phyloP scores from a whole-genome alignment of 2,888 invertebrate species.

The Aspidapion aeneum region DNA sequence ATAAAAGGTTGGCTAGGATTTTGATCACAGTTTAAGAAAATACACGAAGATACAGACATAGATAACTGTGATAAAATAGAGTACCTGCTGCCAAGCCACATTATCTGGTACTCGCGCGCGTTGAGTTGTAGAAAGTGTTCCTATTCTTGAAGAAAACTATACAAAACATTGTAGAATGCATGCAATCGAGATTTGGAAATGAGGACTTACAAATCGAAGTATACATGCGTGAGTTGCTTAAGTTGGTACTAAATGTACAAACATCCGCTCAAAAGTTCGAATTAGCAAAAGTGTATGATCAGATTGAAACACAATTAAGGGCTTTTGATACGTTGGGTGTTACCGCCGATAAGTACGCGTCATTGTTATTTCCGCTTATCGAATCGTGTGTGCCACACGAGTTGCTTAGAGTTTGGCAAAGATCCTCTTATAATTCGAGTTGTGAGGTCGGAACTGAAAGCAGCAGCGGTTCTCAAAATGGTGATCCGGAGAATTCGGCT shows the following conservation, averaged over 20 bases:
- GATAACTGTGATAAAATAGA: slow-evolving; percentile 26
- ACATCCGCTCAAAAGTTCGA: slow-evolving; percentile 16
- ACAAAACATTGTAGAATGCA: slow-evolving; percentile 23
- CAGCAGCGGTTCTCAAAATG: slow-evolving; percentile 18
- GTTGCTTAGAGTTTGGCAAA: slow-evolving; percentile 32
- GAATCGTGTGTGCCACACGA: slow-evolving; percentile 35
- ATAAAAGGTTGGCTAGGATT: slow-evolving; percentile 29
- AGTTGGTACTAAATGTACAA: slow-evolving; percentile 31
- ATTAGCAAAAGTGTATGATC: slow-evolving; percentile 28
- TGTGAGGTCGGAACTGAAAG: too few species aligned
- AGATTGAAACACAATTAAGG: slow-evolving; percentile 33
- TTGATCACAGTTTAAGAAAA: slow-evolving; percentile 30
- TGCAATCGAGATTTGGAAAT: slow-evolving; percentile 32
- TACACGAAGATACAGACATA: slow-evolving; percentile 26
- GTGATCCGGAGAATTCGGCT: not conserved
- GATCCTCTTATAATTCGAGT: too few species aligned
- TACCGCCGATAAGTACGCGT: slow-evolving; percentile 32
- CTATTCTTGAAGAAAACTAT: slow-evolving; percentile 25
- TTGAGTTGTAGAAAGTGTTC: slow-evolving; percentile 21
- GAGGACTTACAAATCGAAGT: slow-evolving; percentile 31
- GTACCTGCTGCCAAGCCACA: slow-evolving; percentile 28
- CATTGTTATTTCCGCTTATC: slow-evolving; percentile 36
- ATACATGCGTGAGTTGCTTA: slow-evolving; percentile 35
- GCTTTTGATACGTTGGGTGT: slow-evolving; percentile 32
- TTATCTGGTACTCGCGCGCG: slow-evolving; percentile 17